Evolutionary conservation across 2,113 vertebrate species (phyloP), one percentile per base, ranked within the genome.

Genomic region (Leptosomus discolor): DNA sequence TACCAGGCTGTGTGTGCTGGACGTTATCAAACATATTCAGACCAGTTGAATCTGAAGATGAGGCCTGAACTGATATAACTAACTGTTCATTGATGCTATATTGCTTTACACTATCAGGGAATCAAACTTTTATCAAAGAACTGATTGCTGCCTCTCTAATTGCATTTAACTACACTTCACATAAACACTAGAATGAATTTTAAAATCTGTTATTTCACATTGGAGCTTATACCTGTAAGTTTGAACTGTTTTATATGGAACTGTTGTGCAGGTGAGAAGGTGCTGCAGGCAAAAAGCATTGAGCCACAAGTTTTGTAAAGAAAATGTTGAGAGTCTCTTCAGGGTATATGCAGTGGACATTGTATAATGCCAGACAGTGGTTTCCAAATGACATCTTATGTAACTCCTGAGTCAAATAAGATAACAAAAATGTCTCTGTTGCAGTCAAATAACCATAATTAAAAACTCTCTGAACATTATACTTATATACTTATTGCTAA

Each of bases 401-500:
- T 48, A 84, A 96, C 60, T 81, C 43, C 65, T 30, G 68, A 65
- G 76, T 45, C 73, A 68, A 96, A 58, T 63, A 85, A 50, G 58
- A 87, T 67, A 68, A 93, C 88, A 84, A 89, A 93, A 84, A 81
- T 34, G 9, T 45, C 76, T 82, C 39, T 85, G 68, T 92, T 87
- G 46, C 68, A 91, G 57, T 67, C 69, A 77, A 95, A 80, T 74
- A 81, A 71, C 74, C 60, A 85, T 82, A 57, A 78, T 70, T 83
- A 61, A 84, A 85, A 92, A 39, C 27, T 81, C 46, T 67, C 54
- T 81, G 50, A 78, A 94, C 83, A 80, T 67, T 88, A 93, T 65
- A 85, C 65, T 84, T 88, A 95, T 39, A 79, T 84, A 79, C 81
- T 85, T 83, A 77, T 75, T 91, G 78, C 94, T 88, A 89, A 94